Conservation (phyloP, 2,113 vertebrate species). For the Tragulus kanchil region DNA sequence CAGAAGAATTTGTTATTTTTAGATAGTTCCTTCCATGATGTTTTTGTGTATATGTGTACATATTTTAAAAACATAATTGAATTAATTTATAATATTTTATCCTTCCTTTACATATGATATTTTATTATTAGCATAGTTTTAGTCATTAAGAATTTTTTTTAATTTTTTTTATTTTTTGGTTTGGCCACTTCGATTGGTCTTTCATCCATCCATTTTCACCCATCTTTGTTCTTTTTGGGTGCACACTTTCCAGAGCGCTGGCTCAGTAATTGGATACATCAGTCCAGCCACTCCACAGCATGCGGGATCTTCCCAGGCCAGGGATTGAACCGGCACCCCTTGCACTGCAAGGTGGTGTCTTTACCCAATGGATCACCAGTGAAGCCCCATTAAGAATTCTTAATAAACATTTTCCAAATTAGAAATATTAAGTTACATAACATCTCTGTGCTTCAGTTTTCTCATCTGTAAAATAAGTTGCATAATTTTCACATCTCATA, state of each 20-base stretch:
- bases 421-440: not conserved
- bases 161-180: no score
- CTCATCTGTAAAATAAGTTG: not conserved
- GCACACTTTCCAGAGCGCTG: no score
- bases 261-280: no score
- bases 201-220: no score
- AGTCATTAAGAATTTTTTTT: not conserved
- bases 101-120: not conserved
- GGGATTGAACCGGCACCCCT: no score
- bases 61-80: not conserved
- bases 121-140: not conserved
- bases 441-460: not conserved
- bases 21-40: not conserved
- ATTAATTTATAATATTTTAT: slow-evolving; percentile 18
- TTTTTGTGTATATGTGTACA: not conserved
- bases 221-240: no score
- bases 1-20: not conserved
- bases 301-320: no score
- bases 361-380: no score
- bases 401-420: not conserved
- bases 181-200: no score
- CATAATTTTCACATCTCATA: not conserved
- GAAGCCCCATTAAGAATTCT: no score
- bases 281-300: no score
- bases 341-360: no score